phyloP scores from a whole-genome alignment of 2,888 invertebrate genomes.

The Drosophila buzzatii region DNA sequence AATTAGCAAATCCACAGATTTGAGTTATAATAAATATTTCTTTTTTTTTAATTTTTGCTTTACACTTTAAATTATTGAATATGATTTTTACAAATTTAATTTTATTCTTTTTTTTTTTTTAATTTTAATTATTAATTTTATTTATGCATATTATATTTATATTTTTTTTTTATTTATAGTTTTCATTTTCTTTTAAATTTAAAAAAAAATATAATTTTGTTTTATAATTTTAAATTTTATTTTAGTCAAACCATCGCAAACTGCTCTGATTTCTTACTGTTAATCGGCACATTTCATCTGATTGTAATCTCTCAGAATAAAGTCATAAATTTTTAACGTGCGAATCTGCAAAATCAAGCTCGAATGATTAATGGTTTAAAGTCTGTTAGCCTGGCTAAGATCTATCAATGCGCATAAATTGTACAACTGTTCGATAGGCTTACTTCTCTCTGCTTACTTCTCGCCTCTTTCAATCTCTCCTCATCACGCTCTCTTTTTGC shows the following conservation, averaged over 20 bases:
- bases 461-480: neutral
- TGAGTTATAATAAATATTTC: no score
- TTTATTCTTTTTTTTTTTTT: no score
- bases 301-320: constrained; percentile 32
- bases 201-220: no score
- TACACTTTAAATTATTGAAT: neutral
- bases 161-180: no score
- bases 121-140: no score
- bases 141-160: no score
- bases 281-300: constrained; percentile 15
- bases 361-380: constrained; percentile 54
- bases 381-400: constrained; percentile 19
- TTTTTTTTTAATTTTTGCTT: neutral
- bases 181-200: no score
- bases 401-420: constrained; percentile 52
- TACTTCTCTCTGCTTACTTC: constrained; percentile 2
- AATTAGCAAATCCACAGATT: no score
- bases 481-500: neutral
- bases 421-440: constrained; percentile 60
- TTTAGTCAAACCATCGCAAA: neutral
- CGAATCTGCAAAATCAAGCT: constrained; percentile 13
- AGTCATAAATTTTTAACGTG: constrained; percentile 41
- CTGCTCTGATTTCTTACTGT: neutral
- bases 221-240: neutral
- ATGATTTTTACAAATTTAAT: neutral